Evolutionary conservation across 2,797 vertebrate genomes (phyloP).

Genomic region (Myotis planiceps): DNA sequence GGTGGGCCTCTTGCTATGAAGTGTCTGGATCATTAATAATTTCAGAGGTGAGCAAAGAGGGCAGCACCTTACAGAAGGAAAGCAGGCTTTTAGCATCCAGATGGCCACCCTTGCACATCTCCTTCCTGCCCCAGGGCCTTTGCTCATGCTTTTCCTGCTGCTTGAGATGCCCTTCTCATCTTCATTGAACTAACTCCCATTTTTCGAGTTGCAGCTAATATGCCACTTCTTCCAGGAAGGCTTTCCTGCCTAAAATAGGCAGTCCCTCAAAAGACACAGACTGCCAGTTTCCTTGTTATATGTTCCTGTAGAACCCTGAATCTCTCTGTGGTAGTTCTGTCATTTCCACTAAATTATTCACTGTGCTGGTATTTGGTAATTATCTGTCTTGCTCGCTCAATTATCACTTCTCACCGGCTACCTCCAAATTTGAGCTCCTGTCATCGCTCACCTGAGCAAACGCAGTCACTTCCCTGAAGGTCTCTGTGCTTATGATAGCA

Average conservation of each 20-base stretch:
- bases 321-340: background rate
- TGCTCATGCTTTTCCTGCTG: background rate
- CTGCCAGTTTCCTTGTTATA: background rate
- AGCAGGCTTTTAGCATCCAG: constrained; percentile 60
- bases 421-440: background rate
- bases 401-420: background rate
- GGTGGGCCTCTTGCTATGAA: constrained; percentile 67
- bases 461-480: background rate
- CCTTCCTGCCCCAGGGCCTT: constrained; percentile 14
- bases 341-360: background rate
- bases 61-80: constrained; percentile 61
- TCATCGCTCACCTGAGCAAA: background rate
- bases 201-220: background rate
- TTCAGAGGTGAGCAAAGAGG: constrained; percentile 75
- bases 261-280: background rate
- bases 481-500: background rate
- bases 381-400: background rate
- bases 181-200: background rate
- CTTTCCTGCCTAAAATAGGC: background rate
- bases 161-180: background rate
- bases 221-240: background rate
- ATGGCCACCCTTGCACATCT: background rate
- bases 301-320: background rate
- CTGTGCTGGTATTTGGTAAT: background rate
- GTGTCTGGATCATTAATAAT: constrained; percentile 79